Evolutionary conservation across 2,113 vertebrate species (phyloP).

Genomic region (Seriola rivoliana): DNA sequence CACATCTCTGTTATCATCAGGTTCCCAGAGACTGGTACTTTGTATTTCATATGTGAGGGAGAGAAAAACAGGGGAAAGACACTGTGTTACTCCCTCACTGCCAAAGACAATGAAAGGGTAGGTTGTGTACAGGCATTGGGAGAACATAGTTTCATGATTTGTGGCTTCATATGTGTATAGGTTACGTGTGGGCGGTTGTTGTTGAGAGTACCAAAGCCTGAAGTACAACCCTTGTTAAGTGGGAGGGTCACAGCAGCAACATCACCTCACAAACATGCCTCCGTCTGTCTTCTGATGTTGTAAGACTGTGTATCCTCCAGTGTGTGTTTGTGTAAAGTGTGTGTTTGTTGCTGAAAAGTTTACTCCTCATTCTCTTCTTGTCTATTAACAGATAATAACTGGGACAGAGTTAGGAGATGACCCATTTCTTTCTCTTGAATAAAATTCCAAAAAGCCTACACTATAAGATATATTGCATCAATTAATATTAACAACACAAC

Average conservation of each 20-base stretch:
- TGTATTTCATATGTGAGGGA: slow-evolving; percentile 16
- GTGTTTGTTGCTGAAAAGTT: slow-evolving; percentile 23
- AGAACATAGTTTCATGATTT: slow-evolving; percentile 43
- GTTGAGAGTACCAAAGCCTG: slow-evolving; percentile 32
- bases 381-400: slow-evolving; percentile 42
- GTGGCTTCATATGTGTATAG: slow-evolving; percentile 23
- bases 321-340: slow-evolving; percentile 9
- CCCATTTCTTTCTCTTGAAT: neutral
- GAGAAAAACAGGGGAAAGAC: neutral
- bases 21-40: slow-evolving; percentile 50
- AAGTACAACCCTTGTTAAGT: slow-evolving; percentile 35
- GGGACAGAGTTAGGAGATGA: slow-evolving; percentile 32
- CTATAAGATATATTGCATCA: neutral
- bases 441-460: too few species aligned
- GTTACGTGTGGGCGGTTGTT: slow-evolving; percentile 46
- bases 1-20: slow-evolving; percentile 55
- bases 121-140: slow-evolving; percentile 27
- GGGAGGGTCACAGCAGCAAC: slow-evolving; percentile 21
- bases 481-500: neutral
- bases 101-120: slow-evolving; percentile 6
- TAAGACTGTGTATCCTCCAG: neutral
- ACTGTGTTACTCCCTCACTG: slow-evolving; percentile 6
- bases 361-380: slow-evolving; percentile 26
- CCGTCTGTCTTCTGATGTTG: slow-evolving; percentile 6
- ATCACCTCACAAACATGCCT: slow-evolving; percentile 28